Base-by-base conservation (phyloP, 2,888 invertebrate species). In the Sthenelais limicola region DNA sequence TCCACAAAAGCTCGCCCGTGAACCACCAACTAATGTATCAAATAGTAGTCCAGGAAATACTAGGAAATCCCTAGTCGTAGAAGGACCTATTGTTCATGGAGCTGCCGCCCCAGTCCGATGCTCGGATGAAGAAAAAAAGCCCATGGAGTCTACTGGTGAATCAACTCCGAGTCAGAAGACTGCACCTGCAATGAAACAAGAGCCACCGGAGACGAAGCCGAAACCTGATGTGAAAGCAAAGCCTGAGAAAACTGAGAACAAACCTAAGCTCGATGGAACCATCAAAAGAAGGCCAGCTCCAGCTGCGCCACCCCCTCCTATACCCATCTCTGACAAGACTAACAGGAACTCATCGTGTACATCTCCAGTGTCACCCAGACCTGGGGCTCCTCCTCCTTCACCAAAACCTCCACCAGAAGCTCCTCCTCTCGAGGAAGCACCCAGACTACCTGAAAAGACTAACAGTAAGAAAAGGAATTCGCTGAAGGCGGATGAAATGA, bases 291-390 rank as follows among this genome's bases (percentile, higher is more conserved):
- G 62, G 12, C 62, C 62, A 7, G 62, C 62, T 2, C 62, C 62
- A 12, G 62, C 62, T 3, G 62, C 62, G 24, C 62, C 62, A 21
- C 62, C 62, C 2, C 62, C 62, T 4, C 62, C 62, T 4, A 43
- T 43, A 9, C 62, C 62, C 24, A 62, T 62, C 38, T 35, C 35
- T 21, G 62, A 35, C 62, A 35, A 35, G 33, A 43, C 62, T n/a
- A 62, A 62, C 38, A 35, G 62, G 24, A 62, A 43, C 26, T 21
- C 38, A 1, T 38, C 62, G 21, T 62, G 62, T 18, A 62, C 62
- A 9, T 62, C 62, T 1, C 62, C 62, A 21, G 62, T 62, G 38
- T 62, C 62, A 18, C 62, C 62, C 1, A 35, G 62, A 3, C 62
- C 62, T 26, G 62, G 62, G 1, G 38, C 62, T 1, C 62, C 62